Percentiles rank a stretch among this genome's conserved stretches.
phyloP scores from a whole-genome alignment of 2,113 vertebrate genomes.

The Petrocephalus zakoni region DNA sequence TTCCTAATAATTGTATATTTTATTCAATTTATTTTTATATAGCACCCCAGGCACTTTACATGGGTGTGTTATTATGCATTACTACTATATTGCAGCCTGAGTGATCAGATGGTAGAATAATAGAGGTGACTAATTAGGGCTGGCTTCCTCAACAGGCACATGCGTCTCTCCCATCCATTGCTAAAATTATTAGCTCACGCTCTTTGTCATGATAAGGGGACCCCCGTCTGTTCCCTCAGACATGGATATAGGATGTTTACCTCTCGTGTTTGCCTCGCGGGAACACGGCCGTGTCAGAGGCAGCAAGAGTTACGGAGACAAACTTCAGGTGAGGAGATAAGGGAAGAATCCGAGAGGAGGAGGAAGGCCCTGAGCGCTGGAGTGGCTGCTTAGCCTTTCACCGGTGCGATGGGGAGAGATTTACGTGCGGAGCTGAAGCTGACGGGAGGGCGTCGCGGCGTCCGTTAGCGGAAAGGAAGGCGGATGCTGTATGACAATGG shows the following conservation, averaged over 20 bases:
- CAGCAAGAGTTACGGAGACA: not conserved
- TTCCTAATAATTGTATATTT: not conserved
- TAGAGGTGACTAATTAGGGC: not conserved
- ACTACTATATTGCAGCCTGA: not conserved
- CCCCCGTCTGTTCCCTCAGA: not conserved
- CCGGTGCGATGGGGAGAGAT: not conserved
- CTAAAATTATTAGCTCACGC: not conserved
- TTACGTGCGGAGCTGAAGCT: not conserved
- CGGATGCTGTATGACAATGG: conserved; percentile 59
- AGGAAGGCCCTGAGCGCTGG: not conserved
- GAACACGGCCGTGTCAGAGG: not conserved
- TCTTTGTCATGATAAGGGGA: not conserved
- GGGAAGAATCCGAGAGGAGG: not conserved
- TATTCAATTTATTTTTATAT: not conserved
- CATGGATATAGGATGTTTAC: not conserved
- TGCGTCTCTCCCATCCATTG: not conserved
- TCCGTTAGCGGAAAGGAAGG: conserved; percentile 50
- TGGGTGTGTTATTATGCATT: not conserved
- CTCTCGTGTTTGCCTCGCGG: not conserved
- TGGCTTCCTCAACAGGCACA: not conserved
- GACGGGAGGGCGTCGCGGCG: conserved; percentile 22
- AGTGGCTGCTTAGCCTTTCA: not conserved
- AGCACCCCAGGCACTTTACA: not conserved
- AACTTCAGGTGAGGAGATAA: not conserved
- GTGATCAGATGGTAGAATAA: not conserved